Evolutionary conservation across 2,888 invertebrate genomes (phyloP).

Genomic region (Ellobium chinense): DNA sequence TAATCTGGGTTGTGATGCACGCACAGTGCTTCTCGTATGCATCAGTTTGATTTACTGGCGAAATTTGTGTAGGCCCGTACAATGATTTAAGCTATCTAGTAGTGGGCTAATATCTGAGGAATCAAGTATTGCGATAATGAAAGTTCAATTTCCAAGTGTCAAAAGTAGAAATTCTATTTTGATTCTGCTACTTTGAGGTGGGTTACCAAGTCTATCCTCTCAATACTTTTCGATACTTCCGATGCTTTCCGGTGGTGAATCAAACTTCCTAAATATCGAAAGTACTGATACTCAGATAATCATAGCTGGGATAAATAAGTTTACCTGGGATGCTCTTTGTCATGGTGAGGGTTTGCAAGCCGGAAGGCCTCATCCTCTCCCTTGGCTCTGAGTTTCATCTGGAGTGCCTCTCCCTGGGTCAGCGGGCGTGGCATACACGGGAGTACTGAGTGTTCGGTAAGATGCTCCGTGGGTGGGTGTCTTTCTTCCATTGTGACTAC

Average conservation of each 20-base stretch:
- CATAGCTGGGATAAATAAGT: neutral
- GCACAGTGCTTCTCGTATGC: too few relatives aligned
- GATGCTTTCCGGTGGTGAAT: too few relatives aligned
- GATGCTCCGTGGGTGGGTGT: constrained; percentile 7
- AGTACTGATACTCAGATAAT: neutral
- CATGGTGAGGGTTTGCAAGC: neutral
- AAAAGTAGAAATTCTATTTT: neutral
- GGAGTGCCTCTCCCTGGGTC: neutral
- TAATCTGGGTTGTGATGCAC: too few relatives aligned
- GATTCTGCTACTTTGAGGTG: too few relatives aligned
- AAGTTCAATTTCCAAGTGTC: neutral
- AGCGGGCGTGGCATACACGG: neutral
- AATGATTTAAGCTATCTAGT: too few relatives aligned
- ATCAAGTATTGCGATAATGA: too few relatives aligned
- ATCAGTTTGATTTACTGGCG: too few relatives aligned
- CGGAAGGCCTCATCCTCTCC: neutral
- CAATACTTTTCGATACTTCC: too few relatives aligned
- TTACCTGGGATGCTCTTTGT: neutral
- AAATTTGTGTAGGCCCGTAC: too few relatives aligned
- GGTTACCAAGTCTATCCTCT: too few relatives aligned
- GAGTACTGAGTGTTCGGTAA: neutral
- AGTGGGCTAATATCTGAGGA: too few relatives aligned
- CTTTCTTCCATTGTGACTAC: constrained; percentile 16
- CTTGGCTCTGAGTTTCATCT: neutral
- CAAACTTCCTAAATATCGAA: too few relatives aligned